Base-by-base conservation (phyloP, 2,888 invertebrate genomes). In the Junonia oenone region DNA sequence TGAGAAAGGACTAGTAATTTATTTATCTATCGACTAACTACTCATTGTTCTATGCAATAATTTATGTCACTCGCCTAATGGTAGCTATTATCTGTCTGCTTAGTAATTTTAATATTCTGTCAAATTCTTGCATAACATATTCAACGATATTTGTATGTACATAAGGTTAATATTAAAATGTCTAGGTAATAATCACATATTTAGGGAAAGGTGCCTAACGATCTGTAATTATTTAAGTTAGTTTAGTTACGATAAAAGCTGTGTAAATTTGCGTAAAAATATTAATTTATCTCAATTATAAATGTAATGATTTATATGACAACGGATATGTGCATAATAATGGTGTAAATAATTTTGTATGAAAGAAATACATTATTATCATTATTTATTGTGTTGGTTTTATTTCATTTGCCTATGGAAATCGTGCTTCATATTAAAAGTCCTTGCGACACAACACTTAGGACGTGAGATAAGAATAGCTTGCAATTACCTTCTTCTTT, bases 231-330 rank as follows among this genome's bases (percentile, higher is more conserved):
- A 82, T 75, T 65, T 68, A 75, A 75, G 72, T 69, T 73, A 75
- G 69, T 60, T 55, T 71, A 78, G 56, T 46, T 27, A 77, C 59
- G 71, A 63, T 43, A 53, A 59, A n/a, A 61, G 64, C 64, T 66
- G 56, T 88, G 87, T 89, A 88, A 68, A 88, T 85, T 79, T 67
- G 87, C 83, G 76, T 75, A 66, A 51, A 68, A 72, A 75, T 75
- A 73, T 79, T 83, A 82, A 87, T 81, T 84, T 87, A 88, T 88
- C 77, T 79, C 73, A 75, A 76, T 74, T 78, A 75, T 84, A 87
- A 82, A 81, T 78, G 76, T 84, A 87, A 83, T 81, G 78, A 84
- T 84, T 87, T 81, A 80, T 84, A 88, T 85, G 85, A 84, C 80
- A 81, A 79, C 77, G 72, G 75, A 80, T 82, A 86, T 84, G 83